These are phyloP conservation scores for Scaptomyza cyrtandrae DNA, from an alignment of 2,888 invertebrate species.

Conservation along the genomic window DNA sequence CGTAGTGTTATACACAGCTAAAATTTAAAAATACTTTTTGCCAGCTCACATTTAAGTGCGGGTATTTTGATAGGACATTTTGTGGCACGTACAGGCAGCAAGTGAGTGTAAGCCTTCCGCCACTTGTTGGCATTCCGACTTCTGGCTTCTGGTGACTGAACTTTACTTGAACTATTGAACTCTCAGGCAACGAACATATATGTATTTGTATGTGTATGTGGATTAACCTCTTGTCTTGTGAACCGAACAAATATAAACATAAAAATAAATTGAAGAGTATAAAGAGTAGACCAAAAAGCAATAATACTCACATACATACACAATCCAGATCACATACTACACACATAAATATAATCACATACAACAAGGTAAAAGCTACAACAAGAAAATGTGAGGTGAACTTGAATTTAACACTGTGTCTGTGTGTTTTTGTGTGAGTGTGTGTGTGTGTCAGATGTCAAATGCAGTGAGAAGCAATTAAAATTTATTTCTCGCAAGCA, in stretches of 20 bases:
- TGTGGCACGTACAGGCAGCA: slow-evolving; percentile 8
- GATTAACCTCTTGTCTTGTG: slow-evolving; percentile 42
- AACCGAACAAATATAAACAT: slow-evolving; percentile 6
- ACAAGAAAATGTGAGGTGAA: slow-evolving; percentile 5
- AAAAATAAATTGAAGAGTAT: background rate
- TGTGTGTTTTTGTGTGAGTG: background rate
- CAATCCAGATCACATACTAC: slow-evolving; percentile 27
- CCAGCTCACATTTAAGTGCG: too few species aligned
- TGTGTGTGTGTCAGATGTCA: background rate
- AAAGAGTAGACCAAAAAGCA: slow-evolving; percentile 38
- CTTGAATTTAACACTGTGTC: slow-evolving; percentile 16
- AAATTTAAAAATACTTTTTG: too few species aligned
- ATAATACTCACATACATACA: slow-evolving; percentile 44
- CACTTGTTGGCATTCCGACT: slow-evolving; percentile 65
- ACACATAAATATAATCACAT: slow-evolving; percentile 42
- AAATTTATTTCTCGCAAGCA: background rate
- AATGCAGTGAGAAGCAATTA: slow-evolving; percentile 1
- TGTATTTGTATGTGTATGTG: slow-evolving; percentile 53
- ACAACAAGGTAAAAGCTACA: slow-evolving; percentile 15
- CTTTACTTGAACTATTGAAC: slow-evolving; percentile 76
- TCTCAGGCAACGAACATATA: slow-evolving; percentile 46
- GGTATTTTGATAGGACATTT: too few species aligned
- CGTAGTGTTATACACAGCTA: too few species aligned
- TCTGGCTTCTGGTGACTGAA: slow-evolving; percentile 58
- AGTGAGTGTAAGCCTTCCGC: slow-evolving; percentile 22